A percentile compares a stretch with the other conserved stretches of the same genome.
These are phyloP conservation scores for Cryptomyrus ogoouensis DNA, from an alignment of 2,113 vertebrate species.

Conservation along the genomic window DNA sequence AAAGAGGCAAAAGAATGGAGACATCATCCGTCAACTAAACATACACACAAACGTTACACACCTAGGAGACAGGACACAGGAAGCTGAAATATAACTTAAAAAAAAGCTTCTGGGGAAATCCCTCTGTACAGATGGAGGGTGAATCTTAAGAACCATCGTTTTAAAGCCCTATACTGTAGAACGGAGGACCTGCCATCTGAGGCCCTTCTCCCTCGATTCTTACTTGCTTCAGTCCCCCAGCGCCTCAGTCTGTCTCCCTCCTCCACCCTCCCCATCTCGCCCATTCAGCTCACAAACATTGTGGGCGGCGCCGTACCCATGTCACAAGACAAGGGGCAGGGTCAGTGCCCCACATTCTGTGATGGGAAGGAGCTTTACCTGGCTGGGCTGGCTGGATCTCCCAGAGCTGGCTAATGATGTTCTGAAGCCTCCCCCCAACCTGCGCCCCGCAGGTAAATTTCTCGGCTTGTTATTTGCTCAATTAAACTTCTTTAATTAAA, in stretches of 20 bases:
- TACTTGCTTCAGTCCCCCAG: neutral
- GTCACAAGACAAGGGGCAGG: neutral
- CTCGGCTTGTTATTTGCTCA: conserved; percentile 9
- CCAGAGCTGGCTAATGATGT: neutral
- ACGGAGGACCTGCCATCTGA: neutral
- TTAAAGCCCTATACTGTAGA: neutral
- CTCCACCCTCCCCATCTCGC: neutral
- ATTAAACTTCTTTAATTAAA: conserved; percentile 16
- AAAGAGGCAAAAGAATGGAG: neutral
- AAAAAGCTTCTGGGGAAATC: neutral
- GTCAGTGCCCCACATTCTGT: neutral
- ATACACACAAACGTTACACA: neutral
- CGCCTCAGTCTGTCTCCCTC: neutral
- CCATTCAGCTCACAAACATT: neutral
- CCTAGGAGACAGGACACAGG: neutral
- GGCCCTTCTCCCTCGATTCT: neutral
- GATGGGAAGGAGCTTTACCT: neutral
- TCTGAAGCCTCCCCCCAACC: neutral
- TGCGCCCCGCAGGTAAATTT: neutral
- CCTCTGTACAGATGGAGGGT: neutral
- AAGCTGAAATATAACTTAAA: neutral
- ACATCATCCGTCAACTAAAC: neutral
- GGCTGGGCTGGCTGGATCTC: neutral
- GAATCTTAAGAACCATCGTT: neutral
- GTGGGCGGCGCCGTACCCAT: neutral